A percentile compares a stretch with the other conserved stretches of the same genome.
phyloP scores from a whole-genome alignment of 2,113 vertebrate species.

The Brachionichthys hirsutus region DNA sequence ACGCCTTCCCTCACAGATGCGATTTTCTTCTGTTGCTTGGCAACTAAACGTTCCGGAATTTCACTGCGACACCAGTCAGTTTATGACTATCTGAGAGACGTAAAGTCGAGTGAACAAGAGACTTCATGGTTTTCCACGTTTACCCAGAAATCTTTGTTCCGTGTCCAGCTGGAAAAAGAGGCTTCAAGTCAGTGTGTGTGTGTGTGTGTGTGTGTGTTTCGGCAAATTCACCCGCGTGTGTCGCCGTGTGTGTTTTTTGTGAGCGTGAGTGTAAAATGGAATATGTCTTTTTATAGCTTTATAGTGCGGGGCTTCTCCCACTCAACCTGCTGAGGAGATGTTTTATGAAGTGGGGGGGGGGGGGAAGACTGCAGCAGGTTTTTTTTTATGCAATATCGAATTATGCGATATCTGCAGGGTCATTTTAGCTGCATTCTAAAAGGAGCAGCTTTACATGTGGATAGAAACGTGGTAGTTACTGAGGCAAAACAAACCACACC shows the following conservation, averaged over 20 bases:
- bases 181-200: constrained; percentile 6
- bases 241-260: constrained; percentile 14
- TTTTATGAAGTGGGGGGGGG: background rate
- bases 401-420: too few relatives aligned
- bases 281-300: constrained; percentile 56
- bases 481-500: too few relatives aligned
- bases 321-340: constrained; percentile 10
- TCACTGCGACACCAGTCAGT: background rate
- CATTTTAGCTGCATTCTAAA: background rate
- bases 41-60: constrained; percentile 13
- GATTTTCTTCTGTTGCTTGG: constrained; percentile 21
- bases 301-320: constrained; percentile 16
- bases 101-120: background rate
- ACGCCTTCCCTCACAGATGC: background rate
- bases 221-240: constrained; percentile 24
- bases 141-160: constrained; percentile 10
- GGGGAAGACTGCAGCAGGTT: background rate
- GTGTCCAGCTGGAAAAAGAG: constrained; percentile 2
- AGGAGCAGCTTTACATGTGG: background rate
- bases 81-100: background rate
- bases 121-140: background rate
- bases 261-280: constrained; percentile 7
- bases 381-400: background rate
- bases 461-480: background rate
- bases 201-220: constrained; percentile 18